phyloP scores from a whole-genome alignment of 2,113 vertebrate species.

The Ailuropoda melanoleuca region DNA sequence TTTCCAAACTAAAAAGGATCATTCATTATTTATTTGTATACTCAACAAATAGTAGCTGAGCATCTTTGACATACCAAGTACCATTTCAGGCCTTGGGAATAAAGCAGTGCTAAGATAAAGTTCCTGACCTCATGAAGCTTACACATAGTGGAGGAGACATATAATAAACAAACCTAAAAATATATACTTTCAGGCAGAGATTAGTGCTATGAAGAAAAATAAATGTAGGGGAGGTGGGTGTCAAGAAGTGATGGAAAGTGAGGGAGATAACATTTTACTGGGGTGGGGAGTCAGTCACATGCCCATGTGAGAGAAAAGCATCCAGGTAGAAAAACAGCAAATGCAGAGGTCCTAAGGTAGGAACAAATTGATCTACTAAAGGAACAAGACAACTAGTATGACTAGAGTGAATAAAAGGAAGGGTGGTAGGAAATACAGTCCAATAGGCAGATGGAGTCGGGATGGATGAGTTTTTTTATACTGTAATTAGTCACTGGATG shows the following conservation, averaged over 20 bases:
- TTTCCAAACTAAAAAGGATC: background rate
- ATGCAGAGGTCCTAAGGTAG: background rate
- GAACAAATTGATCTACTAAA: background rate
- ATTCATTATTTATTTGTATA: background rate
- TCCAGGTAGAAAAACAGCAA: background rate
- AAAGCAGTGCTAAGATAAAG: background rate
- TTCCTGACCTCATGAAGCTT: background rate
- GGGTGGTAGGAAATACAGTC: background rate
- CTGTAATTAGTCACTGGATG: background rate
- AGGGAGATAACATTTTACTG: background rate
- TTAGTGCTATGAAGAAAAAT: background rate
- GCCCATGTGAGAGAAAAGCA: background rate
- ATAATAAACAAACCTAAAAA: background rate
- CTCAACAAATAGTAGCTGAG: background rate
- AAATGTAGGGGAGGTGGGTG: background rate
- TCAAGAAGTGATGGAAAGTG: background rate
- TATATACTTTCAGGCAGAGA: background rate
- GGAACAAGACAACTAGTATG: background rate
- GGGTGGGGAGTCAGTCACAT: background rate
- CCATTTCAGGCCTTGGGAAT: background rate
- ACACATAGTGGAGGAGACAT: background rate
- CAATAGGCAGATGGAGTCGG: background rate
- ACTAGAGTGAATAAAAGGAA: background rate
- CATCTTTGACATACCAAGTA: background rate
- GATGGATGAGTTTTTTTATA: background rate